Evolutionary conservation across 2,797 vertebrate species (phyloP).

Genomic region (Enteromius treurensis): DNA sequence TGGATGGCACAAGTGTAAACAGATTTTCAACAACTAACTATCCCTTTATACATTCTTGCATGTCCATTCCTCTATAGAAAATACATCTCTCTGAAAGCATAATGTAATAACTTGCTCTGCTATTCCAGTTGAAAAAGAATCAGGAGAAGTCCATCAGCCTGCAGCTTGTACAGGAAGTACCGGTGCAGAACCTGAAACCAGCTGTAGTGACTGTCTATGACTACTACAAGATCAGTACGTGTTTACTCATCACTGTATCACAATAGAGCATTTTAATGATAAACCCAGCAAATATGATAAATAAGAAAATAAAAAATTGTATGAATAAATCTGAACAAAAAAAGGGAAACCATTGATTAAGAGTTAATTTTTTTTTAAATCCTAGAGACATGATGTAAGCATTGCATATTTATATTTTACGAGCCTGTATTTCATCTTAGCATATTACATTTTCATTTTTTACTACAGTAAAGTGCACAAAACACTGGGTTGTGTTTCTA

Average conservation of each 20-base stretch:
- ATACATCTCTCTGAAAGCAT: neutral
- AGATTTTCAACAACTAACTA: too few species aligned
- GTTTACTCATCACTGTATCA: neutral
- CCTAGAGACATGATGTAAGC: neutral
- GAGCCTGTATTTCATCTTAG: neutral
- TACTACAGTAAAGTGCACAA: neutral
- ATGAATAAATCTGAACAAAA: neutral
- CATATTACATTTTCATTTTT: neutral
- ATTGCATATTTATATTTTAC: neutral
- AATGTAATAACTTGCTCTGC: neutral
- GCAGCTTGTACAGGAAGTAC: slow-evolving; percentile 63
- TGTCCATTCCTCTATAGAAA: neutral
- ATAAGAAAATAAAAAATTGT: neutral
- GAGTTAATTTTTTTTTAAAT: neutral
- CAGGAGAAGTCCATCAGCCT: slow-evolving; percentile 54
- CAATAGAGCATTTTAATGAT: neutral
- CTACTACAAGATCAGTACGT: slow-evolving; percentile 80
- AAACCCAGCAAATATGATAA: neutral
- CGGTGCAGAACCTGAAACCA: slow-evolving; percentile 74
- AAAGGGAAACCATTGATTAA: neutral
- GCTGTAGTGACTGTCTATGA: slow-evolving; percentile 76
- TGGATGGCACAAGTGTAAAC: too few species aligned
- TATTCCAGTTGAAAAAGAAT: slow-evolving; percentile 68
- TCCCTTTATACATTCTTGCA: too few species aligned
- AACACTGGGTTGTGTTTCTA: neutral